A percentile compares a stretch with the other conserved stretches of the same genome.
phyloP scores from a whole-genome alignment of 2,113 vertebrate species.

The Canis aureus region DNA sequence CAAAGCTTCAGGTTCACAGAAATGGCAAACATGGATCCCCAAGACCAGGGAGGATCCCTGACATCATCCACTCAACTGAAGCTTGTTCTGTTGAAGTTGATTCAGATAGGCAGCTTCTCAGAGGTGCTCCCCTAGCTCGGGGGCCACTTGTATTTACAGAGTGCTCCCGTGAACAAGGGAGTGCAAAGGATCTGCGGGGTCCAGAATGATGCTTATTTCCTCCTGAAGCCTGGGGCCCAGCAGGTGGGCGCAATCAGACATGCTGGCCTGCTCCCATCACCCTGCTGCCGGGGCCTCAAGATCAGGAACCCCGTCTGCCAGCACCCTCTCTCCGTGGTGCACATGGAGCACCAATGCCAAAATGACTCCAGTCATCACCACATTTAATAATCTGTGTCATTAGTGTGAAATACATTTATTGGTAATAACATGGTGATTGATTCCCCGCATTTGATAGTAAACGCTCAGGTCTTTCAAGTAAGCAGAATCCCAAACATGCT shows the following conservation, averaged over 20 bases:
- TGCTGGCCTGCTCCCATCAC: accelerated
- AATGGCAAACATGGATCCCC: accelerated
- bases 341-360: accelerated
- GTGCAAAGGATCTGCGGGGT: no score
- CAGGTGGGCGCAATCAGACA: accelerated
- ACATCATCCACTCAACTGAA: background rate
- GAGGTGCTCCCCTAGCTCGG: background rate
- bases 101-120: background rate
- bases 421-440: no score
- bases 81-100: background rate
- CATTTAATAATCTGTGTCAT: background rate
- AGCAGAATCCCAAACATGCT: background rate
- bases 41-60: background rate
- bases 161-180: accelerated
- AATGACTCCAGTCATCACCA: background rate
- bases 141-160: background rate
- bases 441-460: no score
- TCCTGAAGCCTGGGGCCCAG: accelerated
- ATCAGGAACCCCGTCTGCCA: background rate
- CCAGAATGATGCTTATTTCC: no score
- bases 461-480: background rate
- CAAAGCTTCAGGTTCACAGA: background rate
- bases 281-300: background rate
- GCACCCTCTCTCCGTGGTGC: background rate
- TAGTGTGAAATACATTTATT: background rate